Conservation (phyloP, 53 echinoderm and acorn worm species). For the Henricia sp. region DNA sequence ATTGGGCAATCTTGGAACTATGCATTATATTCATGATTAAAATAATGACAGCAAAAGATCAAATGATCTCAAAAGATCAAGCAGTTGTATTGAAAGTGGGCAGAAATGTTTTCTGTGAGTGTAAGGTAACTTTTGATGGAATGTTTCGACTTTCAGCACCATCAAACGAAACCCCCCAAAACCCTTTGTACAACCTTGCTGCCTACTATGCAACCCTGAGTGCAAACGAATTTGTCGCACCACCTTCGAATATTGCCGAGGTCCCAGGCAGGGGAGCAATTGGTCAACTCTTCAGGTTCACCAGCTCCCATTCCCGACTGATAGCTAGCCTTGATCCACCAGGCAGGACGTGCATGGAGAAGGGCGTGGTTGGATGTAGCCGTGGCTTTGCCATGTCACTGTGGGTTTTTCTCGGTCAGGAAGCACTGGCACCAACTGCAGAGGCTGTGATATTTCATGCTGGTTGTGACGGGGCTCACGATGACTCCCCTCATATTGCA, state of each 20-base stretch:
- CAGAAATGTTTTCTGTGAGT: no score
- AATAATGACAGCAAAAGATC: no score
- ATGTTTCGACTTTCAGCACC: background rate
- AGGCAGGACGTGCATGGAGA: background rate
- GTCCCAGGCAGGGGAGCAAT: conserved; percentile 6
- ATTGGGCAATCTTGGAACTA: no score
- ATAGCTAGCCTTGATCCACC: background rate
- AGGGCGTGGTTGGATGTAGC: conserved; percentile 49
- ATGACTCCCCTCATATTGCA: conserved; percentile 22
- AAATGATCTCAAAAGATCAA: no score
- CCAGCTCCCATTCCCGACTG: conserved; percentile 2
- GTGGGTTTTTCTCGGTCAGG: conserved; percentile 73
- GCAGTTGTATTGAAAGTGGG: no score
- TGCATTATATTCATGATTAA: no score
- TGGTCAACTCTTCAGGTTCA: conserved; percentile 19
- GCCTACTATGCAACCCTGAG: conserved; percentile 34
- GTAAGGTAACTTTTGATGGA: no score
- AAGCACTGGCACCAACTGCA: background rate
- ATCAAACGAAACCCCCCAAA: conserved; percentile 8
- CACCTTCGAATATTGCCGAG: background rate
- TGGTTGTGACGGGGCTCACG: conserved; percentile 17
- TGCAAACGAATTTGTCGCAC: background rate
- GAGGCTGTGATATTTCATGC: conserved; percentile 56
- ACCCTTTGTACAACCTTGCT: conserved; percentile 53
- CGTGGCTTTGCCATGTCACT: conserved; percentile 82